phyloP scores from a whole-genome alignment of 1,140 invertebrate species.

The Proctacanthus coquilletti region DNA sequence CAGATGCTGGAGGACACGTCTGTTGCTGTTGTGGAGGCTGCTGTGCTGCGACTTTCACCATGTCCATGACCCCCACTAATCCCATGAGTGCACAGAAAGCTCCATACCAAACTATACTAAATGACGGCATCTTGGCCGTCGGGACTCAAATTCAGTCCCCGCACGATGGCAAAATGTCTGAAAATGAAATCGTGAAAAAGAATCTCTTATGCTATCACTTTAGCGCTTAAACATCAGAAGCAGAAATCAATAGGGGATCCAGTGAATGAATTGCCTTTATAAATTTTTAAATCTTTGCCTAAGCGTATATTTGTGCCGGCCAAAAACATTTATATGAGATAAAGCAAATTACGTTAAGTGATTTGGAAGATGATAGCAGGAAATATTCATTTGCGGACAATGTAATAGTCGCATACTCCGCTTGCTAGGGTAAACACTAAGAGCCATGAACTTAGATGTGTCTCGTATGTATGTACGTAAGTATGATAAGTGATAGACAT shows the following conservation, averaged over 20 bases:
- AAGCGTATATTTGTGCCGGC: too few relatives aligned
- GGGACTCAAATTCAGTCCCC: neutral
- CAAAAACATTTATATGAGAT: neutral
- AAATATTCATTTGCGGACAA: neutral
- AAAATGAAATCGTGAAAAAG: neutral
- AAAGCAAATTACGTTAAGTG: neutral
- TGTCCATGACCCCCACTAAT: slow-evolving; percentile 1
- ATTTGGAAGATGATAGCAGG: neutral
- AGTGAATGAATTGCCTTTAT: too few relatives aligned
- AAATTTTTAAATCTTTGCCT: too few relatives aligned
- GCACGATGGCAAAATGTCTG: slow-evolving; percentile 3
- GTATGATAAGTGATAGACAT: too few relatives aligned
- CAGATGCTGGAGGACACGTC: slow-evolving; percentile 51
- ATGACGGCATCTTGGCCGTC: slow-evolving; percentile 6
- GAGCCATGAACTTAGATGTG: too few relatives aligned
- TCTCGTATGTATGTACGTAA: too few relatives aligned
- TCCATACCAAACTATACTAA: slow-evolving; percentile 2
- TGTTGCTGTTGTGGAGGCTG: slow-evolving; percentile 28
- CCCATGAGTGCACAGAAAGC: slow-evolving; percentile 5
- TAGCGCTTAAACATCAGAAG: too few relatives aligned
- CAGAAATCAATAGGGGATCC: too few relatives aligned
- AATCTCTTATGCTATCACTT: too few relatives aligned
- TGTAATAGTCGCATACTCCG: too few relatives aligned
- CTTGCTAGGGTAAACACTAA: too few relatives aligned
- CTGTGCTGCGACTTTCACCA: neutral